A percentile compares a stretch with the other conserved stretches of the same genome.
These are phyloP conservation scores for Lutraria lutraria DNA, from an alignment of 2,888 invertebrate genomes.

Conservation along the genomic window DNA sequence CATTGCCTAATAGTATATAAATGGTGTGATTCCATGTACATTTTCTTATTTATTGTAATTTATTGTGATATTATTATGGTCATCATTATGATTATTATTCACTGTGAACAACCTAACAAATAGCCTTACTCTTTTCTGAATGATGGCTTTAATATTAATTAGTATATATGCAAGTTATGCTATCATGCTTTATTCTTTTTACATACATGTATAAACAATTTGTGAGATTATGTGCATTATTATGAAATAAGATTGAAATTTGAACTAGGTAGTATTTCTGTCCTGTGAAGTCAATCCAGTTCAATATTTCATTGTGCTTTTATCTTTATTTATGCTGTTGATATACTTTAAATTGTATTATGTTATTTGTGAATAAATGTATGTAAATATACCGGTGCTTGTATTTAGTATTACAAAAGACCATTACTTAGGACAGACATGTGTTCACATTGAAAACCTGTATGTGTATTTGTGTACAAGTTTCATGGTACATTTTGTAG, in stretches of 20 bases:
- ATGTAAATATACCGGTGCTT: too few relatives aligned
- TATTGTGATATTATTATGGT: neutral
- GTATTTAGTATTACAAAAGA: too few relatives aligned
- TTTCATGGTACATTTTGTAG: too few relatives aligned
- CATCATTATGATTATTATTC: neutral
- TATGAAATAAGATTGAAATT: neutral
- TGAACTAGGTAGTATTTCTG: neutral
- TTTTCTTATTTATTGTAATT: neutral
- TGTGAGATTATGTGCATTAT: neutral
- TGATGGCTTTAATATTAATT: neutral
- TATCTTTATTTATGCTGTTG: neutral
- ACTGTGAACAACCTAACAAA: neutral
- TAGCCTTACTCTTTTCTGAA: neutral
- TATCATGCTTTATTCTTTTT: neutral
- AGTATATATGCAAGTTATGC: neutral
- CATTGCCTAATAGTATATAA: too few relatives aligned
- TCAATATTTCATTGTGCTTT: neutral
- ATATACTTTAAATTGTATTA: neutral
- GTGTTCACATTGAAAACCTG: too few relatives aligned
- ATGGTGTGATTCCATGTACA: neutral
- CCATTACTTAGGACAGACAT: too few relatives aligned
- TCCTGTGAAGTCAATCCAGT: neutral
- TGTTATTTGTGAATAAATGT: constrained; percentile 9
- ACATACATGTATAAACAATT: neutral
- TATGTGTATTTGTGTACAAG: too few relatives aligned